phyloP scores from a whole-genome alignment of 2,888 invertebrate genomes.

The Caenorhabditis sulstoni region DNA sequence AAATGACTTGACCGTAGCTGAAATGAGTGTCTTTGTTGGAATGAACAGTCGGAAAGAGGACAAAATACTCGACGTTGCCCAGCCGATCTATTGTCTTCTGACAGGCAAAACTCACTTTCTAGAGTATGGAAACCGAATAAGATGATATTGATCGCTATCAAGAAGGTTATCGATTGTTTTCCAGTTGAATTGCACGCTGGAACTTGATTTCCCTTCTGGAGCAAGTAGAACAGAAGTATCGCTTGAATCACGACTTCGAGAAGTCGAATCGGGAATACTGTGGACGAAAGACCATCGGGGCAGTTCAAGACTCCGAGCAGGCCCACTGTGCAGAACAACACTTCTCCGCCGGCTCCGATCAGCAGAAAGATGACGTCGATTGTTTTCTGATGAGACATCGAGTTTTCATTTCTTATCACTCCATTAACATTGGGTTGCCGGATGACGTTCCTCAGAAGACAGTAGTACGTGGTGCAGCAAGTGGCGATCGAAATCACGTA shows the following conservation, averaged over 20 bases:
- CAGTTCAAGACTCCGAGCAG: slow-evolving; percentile 11
- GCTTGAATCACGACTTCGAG: slow-evolving; percentile 33
- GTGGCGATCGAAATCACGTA: slow-evolving; percentile 18
- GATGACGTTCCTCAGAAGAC: slow-evolving; percentile 5
- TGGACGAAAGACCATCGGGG: slow-evolving; percentile 6
- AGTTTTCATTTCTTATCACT: not conserved
- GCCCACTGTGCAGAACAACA: slow-evolving; percentile 26
- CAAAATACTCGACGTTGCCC: too few species aligned
- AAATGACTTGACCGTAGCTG: slow-evolving; percentile 16
- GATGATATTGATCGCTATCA: slow-evolving; percentile 30
- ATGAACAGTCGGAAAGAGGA: too few species aligned
- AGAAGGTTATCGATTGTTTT: slow-evolving; percentile 36
- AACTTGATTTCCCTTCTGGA: slow-evolving; percentile 5
- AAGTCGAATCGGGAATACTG: slow-evolving; percentile 5
- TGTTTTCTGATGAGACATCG: slow-evolving; percentile 21
- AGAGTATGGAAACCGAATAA: slow-evolving; percentile 32
- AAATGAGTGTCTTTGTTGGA: too few species aligned
- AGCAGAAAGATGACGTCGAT: slow-evolving; percentile 35
- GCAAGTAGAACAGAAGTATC: slow-evolving; percentile 22
- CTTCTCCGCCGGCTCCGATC: slow-evolving; percentile 27
- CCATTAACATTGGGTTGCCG: not conserved
- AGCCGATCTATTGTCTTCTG: too few species aligned
- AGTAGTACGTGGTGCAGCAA: slow-evolving; percentile 5
- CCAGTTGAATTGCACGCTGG: slow-evolving; percentile 15
- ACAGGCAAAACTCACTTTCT: slow-evolving; percentile 34